Percentiles rank a stretch among this genome's conserved stretches.
Conservation (phyloP, 2,888 invertebrate species). For the Mamestra brassicae region DNA sequence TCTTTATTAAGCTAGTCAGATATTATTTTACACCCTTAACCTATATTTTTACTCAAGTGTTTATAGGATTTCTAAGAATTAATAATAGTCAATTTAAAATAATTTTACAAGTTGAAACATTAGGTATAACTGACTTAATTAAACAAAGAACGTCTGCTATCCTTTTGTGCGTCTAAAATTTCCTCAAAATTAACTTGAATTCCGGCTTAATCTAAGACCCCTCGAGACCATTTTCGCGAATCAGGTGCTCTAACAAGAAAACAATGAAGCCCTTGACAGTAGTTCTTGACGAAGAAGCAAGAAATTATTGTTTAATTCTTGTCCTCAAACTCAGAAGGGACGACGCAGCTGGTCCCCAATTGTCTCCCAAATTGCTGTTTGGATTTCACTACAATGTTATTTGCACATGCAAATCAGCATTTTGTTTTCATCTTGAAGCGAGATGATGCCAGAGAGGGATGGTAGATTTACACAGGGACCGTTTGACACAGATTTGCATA, state of each 20-base stretch:
- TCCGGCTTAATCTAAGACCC: slow-evolving; percentile 19
- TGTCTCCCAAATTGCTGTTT: slow-evolving; percentile 89
- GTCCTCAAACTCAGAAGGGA: slow-evolving; percentile 70
- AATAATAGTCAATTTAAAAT: neutral
- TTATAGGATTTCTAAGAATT: neutral
- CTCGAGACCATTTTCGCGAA: slow-evolving; percentile 32
- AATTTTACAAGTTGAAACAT: neutral
- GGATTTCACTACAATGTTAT: slow-evolving; percentile 88
- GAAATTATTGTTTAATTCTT: slow-evolving; percentile 87
- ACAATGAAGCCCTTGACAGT: slow-evolving; percentile 59
- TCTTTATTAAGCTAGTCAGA: neutral
- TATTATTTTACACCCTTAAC: neutral
- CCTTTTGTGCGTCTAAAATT: slow-evolving; percentile 26
- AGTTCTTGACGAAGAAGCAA: slow-evolving; percentile 73
- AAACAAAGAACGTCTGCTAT: slow-evolving; percentile 21
- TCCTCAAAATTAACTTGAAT: slow-evolving; percentile 40
- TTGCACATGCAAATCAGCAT: slow-evolving; percentile 90
- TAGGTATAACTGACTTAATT: slow-evolving; percentile 15
- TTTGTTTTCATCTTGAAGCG: slow-evolving; percentile 85
- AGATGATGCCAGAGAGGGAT: slow-evolving; percentile 71
- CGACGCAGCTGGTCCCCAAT: slow-evolving; percentile 84
- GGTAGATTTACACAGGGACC: slow-evolving; percentile 69
- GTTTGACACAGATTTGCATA: slow-evolving; percentile 85
- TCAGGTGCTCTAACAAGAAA: slow-evolving; percentile 56
- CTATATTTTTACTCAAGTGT: neutral